Evolutionary conservation across 1,140 invertebrate species (phyloP).

Genomic region (Tetramorium simillimum): DNA sequence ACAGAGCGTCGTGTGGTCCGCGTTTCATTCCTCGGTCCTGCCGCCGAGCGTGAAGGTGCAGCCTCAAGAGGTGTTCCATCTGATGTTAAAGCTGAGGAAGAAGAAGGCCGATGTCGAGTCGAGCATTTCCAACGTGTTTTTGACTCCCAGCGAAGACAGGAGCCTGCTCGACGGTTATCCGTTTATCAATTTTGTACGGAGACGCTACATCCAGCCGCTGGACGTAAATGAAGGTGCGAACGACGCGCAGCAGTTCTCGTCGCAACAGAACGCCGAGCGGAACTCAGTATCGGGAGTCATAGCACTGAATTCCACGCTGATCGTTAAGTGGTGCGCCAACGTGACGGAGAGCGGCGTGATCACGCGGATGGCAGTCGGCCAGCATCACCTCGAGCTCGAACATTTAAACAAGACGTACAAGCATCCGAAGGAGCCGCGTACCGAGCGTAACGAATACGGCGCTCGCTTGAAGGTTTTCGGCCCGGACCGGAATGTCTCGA

Average conservation of each 20-base stretch:
- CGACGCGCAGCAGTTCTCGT: slow-evolving; percentile 64
- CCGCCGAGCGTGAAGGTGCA: slow-evolving; percentile 82
- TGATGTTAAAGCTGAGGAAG: slow-evolving; percentile 84
- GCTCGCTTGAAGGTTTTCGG: slow-evolving; percentile 83
- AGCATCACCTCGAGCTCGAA: slow-evolving; percentile 83
- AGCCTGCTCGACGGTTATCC: slow-evolving; percentile 65
- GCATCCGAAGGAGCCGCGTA: slow-evolving; percentile 77
- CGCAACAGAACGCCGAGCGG: slow-evolving; percentile 62
- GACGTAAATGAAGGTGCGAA: slow-evolving; percentile 63
- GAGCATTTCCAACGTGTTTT: slow-evolving; percentile 80
- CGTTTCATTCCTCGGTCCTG: slow-evolving; percentile 80
- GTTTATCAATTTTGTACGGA: slow-evolving; percentile 80
- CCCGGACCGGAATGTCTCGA: slow-evolving; percentile 80
- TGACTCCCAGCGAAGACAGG: slow-evolving; percentile 71
- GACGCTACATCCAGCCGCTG: slow-evolving; percentile 75
- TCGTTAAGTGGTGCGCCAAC: slow-evolving; percentile 81
- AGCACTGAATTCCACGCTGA: slow-evolving; percentile 79
- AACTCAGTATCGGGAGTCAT: slow-evolving; percentile 62
- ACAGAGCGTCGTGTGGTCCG: slow-evolving; percentile 86
- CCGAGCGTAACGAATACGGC: slow-evolving; percentile 77
- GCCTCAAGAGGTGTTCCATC: slow-evolving; percentile 85
- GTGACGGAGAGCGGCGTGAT: slow-evolving; percentile 77
- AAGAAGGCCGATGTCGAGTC: slow-evolving; percentile 67
- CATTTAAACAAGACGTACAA: slow-evolving; percentile 80
- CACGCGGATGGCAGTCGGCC: slow-evolving; percentile 80